Conservation (phyloP, 2,888 invertebrate genomes). For the Drosophila anomelani region DNA sequence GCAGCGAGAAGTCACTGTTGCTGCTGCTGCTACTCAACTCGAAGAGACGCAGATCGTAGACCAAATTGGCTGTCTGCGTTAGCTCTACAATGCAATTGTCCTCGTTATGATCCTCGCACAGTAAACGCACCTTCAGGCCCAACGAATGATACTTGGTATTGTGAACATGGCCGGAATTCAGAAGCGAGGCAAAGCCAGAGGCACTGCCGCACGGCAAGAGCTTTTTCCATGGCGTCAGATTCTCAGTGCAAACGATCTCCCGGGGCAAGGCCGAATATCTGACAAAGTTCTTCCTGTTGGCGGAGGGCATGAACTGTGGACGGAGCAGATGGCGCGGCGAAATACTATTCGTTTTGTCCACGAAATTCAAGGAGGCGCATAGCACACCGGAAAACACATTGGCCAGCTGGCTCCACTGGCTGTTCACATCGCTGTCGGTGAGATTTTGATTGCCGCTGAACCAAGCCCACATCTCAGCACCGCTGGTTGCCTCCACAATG, state of each 20-base stretch:
- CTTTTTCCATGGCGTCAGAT: slow-evolving; percentile 99
- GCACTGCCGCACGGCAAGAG: slow-evolving; percentile 97
- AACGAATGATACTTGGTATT: slow-evolving; percentile 97
- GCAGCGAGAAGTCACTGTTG: slow-evolving; percentile 92
- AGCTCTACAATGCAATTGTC: slow-evolving; percentile 89
- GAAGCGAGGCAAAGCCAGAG: slow-evolving; percentile 93
- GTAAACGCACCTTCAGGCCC: slow-evolving; percentile 92
- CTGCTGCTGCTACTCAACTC: slow-evolving; percentile 82
- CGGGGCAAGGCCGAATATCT: slow-evolving; percentile 96
- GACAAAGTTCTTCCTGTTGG: slow-evolving; percentile 87
- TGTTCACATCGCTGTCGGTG: slow-evolving; percentile 86
- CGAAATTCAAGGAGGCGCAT: slow-evolving; percentile 98
- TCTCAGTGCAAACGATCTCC: slow-evolving; percentile 99
- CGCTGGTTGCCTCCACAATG: slow-evolving; percentile 94
- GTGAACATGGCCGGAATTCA: slow-evolving; percentile 96
- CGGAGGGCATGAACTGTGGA: slow-evolving; percentile 86
- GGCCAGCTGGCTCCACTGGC: slow-evolving; percentile 94
- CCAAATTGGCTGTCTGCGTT: slow-evolving; percentile 93
- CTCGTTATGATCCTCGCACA: slow-evolving; percentile 87
- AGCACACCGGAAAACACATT: slow-evolving; percentile 97
- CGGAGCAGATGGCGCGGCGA: slow-evolving; percentile 93
- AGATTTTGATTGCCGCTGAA: slow-evolving; percentile 87
- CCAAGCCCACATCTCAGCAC: slow-evolving; percentile 98
- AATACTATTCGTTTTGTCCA: slow-evolving; percentile 93
- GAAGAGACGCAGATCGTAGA: slow-evolving; percentile 90